Percentiles rank a stretch among this genome's conserved stretches.
phyloP scores from a whole-genome alignment of 2,113 vertebrate species.

The Lethenteron reissneri region DNA sequence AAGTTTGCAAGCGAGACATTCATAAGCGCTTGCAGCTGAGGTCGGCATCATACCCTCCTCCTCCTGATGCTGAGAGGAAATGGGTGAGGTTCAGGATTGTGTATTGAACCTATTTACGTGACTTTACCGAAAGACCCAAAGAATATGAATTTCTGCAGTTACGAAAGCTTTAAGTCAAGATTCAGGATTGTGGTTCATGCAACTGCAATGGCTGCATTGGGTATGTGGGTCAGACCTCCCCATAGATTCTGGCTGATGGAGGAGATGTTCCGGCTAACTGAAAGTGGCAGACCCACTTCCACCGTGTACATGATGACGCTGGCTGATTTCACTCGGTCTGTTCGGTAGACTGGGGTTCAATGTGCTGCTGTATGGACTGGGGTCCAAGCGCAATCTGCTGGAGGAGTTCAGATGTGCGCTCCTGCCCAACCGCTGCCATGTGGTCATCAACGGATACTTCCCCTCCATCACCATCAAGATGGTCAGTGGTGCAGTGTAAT shows the following conservation, averaged over 20 bases:
- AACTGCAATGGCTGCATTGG: background rate
- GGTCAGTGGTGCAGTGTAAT: slow-evolving; percentile 26
- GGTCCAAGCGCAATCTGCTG: slow-evolving; percentile 65
- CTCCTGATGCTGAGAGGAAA: too few relatives aligned
- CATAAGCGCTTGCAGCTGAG: too few relatives aligned
- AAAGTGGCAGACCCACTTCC: background rate
- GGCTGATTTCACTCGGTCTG: slow-evolving; percentile 11
- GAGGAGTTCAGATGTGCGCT: slow-evolving; percentile 54
- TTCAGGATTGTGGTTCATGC: background rate
- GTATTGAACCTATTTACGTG: too few relatives aligned
- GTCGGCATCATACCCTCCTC: too few relatives aligned
- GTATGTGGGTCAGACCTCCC: background rate
- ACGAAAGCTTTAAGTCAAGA: too few relatives aligned
- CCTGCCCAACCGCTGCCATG: slow-evolving; percentile 41
- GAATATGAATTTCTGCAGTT: too few relatives aligned
- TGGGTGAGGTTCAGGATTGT: too few relatives aligned
- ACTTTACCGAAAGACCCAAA: too few relatives aligned
- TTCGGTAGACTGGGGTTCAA: slow-evolving; percentile 56
- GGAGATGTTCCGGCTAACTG: background rate
- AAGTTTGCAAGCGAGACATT: too few relatives aligned
- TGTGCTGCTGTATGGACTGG: slow-evolving; percentile 68
- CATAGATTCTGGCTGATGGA: slow-evolving; percentile 8
- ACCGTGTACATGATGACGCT: slow-evolving; percentile 3
- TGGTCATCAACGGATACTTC: slow-evolving; percentile 91
- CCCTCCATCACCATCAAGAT: slow-evolving; percentile 76